Percentiles rank a stretch among this genome's conserved stretches.
Conservation (phyloP, 2,888 invertebrate genomes). For the Erannis defoliaria region DNA sequence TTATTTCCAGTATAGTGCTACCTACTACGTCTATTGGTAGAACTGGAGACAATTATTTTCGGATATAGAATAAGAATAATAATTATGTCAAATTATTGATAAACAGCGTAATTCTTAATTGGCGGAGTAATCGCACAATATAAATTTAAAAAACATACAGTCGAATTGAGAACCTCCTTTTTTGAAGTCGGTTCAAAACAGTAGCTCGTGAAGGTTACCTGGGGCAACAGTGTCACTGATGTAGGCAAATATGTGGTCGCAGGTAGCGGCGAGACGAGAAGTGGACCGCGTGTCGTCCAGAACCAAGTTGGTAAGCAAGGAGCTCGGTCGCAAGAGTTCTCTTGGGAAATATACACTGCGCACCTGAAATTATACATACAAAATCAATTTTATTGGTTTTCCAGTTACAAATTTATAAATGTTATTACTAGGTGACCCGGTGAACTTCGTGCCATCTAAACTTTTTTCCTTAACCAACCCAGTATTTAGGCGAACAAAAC, state of each 20-base stretch:
- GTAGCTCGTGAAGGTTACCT: constrained; percentile 74
- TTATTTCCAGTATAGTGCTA: no score
- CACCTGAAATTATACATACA: constrained; percentile 61
- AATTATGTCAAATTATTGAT: neutral
- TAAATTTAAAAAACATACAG: no score
- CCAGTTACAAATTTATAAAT: neutral
- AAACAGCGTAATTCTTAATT: neutral
- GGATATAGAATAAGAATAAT: no score
- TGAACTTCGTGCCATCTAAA: no score
- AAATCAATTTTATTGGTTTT: neutral
- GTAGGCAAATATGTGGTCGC: constrained; percentile 93
- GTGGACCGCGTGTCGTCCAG: constrained; percentile 90
- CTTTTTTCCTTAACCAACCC: no score
- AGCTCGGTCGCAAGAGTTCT: constrained; percentile 90
- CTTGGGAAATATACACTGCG: constrained; percentile 91
- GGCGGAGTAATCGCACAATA: no score
- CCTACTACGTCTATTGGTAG: no score
- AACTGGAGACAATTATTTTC: no score
- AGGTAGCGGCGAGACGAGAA: constrained; percentile 80
- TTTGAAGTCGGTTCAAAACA: neutral
- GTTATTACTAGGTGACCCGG: no score
- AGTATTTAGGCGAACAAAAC: no score
- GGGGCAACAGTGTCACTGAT: constrained; percentile 94
- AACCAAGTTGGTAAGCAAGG: constrained; percentile 92
- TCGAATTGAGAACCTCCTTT: no score